A percentile compares a stretch with the other conserved stretches of the same genome.
These are phyloP conservation scores for Heliconius melpomene DNA, from an alignment of 1,140 invertebrate species.

Conservation along the genomic window DNA sequence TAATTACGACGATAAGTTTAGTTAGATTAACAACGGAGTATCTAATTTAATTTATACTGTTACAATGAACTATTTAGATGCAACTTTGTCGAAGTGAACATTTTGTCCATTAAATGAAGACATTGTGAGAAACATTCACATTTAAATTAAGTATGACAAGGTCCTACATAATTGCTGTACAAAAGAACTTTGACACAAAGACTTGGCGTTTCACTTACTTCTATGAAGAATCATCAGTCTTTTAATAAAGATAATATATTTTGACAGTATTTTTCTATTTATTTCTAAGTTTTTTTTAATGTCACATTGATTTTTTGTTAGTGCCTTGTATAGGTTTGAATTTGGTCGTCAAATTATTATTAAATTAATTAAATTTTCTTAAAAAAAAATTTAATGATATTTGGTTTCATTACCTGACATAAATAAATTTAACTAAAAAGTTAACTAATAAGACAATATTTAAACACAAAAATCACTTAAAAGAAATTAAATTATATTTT, in stretches of 20 bases:
- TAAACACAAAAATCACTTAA: no score
- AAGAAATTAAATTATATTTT: not conserved
- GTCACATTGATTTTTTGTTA: not conserved
- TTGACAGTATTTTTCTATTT: conserved; percentile 30
- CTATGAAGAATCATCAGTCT: conserved; percentile 64
- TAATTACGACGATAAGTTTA: conserved; percentile 49
- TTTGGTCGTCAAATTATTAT: no score
- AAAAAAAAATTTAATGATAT: no score
- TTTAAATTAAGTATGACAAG: conserved; percentile 39
- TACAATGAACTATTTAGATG: conserved; percentile 36
- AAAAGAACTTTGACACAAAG: conserved; percentile 42
- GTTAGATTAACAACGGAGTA: conserved; percentile 47
- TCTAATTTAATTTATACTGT: conserved; percentile 17
- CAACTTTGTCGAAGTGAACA: conserved; percentile 41
- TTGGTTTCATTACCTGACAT: not conserved
- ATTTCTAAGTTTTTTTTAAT: not conserved
- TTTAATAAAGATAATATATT: conserved; percentile 58
- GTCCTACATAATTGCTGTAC: conserved; percentile 33
- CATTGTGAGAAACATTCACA: conserved; percentile 28
- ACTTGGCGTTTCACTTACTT: conserved; percentile 45
- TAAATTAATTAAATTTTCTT: no score
- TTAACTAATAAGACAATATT: no score
- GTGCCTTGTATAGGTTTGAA: not conserved
- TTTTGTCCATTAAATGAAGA: conserved; percentile 30
- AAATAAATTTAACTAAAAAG: not conserved